Evolutionary conservation across 2,797 vertebrate genomes (phyloP), one percentile per base, ranked within the genome.

Genomic region (Pyrrhura leucotis): DNA sequence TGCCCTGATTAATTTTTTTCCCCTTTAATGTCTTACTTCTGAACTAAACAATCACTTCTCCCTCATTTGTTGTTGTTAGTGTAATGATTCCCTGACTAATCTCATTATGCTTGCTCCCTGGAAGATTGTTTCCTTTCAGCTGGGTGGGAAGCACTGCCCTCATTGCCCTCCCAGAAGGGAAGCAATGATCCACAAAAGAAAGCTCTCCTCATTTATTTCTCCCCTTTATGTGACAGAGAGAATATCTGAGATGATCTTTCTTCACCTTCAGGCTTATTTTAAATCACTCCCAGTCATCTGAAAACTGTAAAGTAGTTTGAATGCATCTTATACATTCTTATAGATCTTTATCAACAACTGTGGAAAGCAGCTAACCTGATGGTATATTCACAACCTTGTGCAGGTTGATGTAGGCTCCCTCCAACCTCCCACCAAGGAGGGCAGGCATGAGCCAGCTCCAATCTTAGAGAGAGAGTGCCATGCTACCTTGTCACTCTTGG

Each of bases 81-180:
- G 40, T 92, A 94, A 93, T 80, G 85, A 95, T 69, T 40, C 59
- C 51, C 51, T 9, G 10, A 92, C 75, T 94, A 85, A 93, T 91
- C 68, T 90, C 73, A 94, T 90, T 89, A 86, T 4, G 3, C 48
- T 93, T 80, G 26, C 53, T 72, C 37, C 51, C 48, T 85, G 56
- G 61, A 91, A 96, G 65, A 83, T 14, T 56, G 48, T 80, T 91
- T 88, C 48, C 20, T 58, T 91, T 89, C 84, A 88, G 40, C 75
- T 77, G 82, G 65, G 37, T 85, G 79, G 82, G 65, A 89, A 94
- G 72, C 54, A 48, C 50, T 76, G 54, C 48, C 44, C 91, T 80
- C 61, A 58, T 10, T 84, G 82, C 35, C 59, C 58, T 81, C 76
- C 62, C 83, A 86, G 85, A 91, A 90, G 45, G 88, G 67, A 96